Percentiles rank a stretch among this genome's conserved stretches.
These are phyloP conservation scores for Tenualosa thibaudeaui DNA, from an alignment of 2,797 vertebrate genomes.

Conservation along the genomic window DNA sequence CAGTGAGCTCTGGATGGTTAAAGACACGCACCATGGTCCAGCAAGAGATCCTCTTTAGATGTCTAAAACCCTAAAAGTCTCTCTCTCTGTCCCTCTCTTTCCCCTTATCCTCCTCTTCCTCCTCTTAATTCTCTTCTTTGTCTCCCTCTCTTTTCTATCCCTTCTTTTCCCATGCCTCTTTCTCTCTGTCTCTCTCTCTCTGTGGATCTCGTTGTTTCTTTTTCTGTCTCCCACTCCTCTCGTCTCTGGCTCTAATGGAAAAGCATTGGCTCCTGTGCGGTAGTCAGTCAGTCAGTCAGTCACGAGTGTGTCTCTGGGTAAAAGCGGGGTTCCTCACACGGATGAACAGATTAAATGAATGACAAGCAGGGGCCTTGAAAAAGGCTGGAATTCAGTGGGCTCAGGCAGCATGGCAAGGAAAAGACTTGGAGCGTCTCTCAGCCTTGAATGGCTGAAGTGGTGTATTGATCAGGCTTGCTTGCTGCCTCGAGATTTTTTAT, in stretches of 20 bases:
- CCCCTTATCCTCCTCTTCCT: background rate
- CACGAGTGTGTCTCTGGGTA: slow-evolving; percentile 62
- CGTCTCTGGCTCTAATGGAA: slow-evolving; percentile 58
- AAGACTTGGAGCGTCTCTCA: slow-evolving; percentile 3
- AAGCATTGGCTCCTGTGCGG: slow-evolving; percentile 59
- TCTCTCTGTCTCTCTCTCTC: slow-evolving; percentile 49
- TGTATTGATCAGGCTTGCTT: slow-evolving; percentile 56
- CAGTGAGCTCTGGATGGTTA: background rate
- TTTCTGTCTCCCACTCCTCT: slow-evolving; percentile 16
- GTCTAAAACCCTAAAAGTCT: background rate
- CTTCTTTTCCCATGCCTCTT: slow-evolving; percentile 17
- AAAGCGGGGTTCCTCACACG: slow-evolving; percentile 65
- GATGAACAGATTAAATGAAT: slow-evolving; percentile 72
- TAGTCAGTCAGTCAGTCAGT: slow-evolving; percentile 4
- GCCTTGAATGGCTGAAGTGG: slow-evolving; percentile 18
- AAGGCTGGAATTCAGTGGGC: slow-evolving; percentile 71
- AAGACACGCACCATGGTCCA: background rate
- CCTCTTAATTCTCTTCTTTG: too few relatives aligned
- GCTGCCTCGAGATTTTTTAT: slow-evolving; percentile 33
- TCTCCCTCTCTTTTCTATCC: background rate
- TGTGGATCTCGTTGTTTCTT: background rate
- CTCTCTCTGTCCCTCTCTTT: background rate
- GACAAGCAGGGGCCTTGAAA: slow-evolving; percentile 63
- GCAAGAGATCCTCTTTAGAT: background rate
- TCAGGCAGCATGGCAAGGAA: slow-evolving; percentile 28